These are phyloP conservation scores for Herpetotheres cachinnans DNA, from an alignment of 2,113 vertebrate species.

Conservation along the genomic window DNA sequence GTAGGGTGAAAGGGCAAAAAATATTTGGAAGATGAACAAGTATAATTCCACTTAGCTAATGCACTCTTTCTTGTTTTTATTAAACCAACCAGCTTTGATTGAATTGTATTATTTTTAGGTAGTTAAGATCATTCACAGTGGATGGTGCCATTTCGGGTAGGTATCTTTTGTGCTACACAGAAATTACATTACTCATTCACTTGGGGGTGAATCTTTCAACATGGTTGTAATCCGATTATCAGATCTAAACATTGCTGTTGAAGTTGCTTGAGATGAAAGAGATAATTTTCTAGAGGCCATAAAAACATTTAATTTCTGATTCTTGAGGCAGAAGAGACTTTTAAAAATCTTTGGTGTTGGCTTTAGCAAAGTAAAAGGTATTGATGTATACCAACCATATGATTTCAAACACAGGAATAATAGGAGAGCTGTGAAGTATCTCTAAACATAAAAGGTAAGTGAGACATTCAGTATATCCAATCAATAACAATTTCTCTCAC, in stretches of 20 bases:
- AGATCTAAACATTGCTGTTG: constrained; percentile 14
- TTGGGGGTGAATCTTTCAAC: background rate
- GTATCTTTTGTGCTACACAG: background rate
- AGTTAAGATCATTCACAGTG: background rate
- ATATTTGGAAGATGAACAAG: background rate
- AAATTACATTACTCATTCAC: background rate
- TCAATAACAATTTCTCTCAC: constrained; percentile 14
- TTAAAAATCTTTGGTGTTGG: background rate
- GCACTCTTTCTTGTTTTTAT: background rate
- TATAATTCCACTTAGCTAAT: background rate
- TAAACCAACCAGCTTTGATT: background rate
- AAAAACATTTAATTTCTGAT: constrained; percentile 29
- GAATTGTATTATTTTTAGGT: background rate
- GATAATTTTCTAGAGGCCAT: background rate
- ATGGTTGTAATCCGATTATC: constrained; percentile 9
- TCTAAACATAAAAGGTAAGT: constrained; percentile 35
- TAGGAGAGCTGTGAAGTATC: constrained; percentile 5
- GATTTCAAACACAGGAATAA: constrained; percentile 32
- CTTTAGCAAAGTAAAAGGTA: constrained; percentile 12
- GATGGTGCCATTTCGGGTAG: background rate
- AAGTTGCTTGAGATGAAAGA: constrained; percentile 40
- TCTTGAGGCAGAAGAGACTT: constrained; percentile 24
- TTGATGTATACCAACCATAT: background rate
- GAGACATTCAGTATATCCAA: background rate
- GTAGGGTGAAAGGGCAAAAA: background rate